Evolutionary conservation across 2,888 invertebrate species (phyloP).

Genomic region (Reticulitermes lucifugus): DNA sequence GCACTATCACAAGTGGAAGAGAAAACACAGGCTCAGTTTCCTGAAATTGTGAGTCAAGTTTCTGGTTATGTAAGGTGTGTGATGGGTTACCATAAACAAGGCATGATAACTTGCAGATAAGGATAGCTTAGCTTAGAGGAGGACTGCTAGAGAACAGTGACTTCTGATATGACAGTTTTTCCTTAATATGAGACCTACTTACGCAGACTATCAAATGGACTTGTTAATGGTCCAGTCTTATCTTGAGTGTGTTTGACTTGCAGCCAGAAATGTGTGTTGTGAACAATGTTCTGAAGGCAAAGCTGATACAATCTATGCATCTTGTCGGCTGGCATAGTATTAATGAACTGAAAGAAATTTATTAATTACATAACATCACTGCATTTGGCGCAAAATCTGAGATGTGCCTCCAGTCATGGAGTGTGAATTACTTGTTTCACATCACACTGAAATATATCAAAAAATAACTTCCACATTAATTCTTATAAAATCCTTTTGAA

Average conservation of each 20-base stretch:
- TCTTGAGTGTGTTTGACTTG: conserved; percentile 47
- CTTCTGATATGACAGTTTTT: not conserved
- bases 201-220: conserved; percentile 53
- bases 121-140: not conserved
- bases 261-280: conserved; percentile 51
- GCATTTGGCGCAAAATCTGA: too few relatives aligned
- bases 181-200: conserved; percentile 35
- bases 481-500: not conserved
- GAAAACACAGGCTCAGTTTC: too few relatives aligned
- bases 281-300: conserved; percentile 53
- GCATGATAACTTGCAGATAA: not conserved
- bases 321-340: conserved; percentile 49
- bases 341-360: not conserved
- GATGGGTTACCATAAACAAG: too few relatives aligned
- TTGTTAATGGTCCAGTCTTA: conserved; percentile 41
- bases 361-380: not conserved
- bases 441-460: not conserved
- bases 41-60: too few relatives aligned
- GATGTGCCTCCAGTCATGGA: not conserved
- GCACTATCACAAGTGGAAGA: too few relatives aligned
- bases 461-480: not conserved
- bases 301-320: conserved; percentile 51
- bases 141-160: not conserved
- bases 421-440: not conserved
- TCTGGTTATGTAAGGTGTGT: too few relatives aligned